A percentile compares a stretch with the other conserved stretches of the same genome.
phyloP scores from a whole-genome alignment of 2,888 invertebrate genomes.

The Gymnocheta viridis region DNA sequence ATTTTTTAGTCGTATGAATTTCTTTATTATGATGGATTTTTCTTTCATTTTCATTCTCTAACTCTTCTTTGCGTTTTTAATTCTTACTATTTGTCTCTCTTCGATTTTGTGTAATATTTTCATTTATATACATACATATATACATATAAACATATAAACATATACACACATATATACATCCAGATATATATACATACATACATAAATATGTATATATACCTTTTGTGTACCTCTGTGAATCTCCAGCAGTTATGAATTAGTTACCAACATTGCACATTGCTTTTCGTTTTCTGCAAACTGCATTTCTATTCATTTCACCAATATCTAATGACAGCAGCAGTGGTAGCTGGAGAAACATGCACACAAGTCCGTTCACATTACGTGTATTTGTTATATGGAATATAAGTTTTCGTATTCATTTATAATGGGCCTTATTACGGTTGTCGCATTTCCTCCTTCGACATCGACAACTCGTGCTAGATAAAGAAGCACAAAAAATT shows the following conservation, averaged over 20 bases:
- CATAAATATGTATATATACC: too few species aligned
- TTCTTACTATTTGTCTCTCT: background rate
- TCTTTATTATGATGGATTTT: slow-evolving; percentile 46
- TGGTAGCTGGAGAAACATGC: background rate
- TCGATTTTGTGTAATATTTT: background rate
- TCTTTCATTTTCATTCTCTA: slow-evolving; percentile 17
- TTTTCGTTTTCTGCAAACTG: background rate
- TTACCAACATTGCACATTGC: slow-evolving; percentile 34
- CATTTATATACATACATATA: background rate
- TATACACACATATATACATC: background rate
- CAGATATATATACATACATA: background rate
- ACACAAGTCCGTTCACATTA: too few species aligned
- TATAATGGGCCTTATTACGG: too few species aligned
- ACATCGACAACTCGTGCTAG: too few species aligned
- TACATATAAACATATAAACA: too few species aligned
- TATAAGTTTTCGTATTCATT: too few species aligned
- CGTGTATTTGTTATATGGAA: too few species aligned
- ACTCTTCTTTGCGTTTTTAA: background rate
- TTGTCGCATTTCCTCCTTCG: too few species aligned
- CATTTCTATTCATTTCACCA: background rate
- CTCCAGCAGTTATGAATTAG: slow-evolving; percentile 17
- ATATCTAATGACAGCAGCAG: background rate
- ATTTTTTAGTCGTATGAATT: slow-evolving; percentile 47
- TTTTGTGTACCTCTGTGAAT: too few species aligned
- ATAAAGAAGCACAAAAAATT: too few species aligned